Evolutionary conservation across 2,797 vertebrate genomes (phyloP).

Genomic region (Siniperca obscura): DNA sequence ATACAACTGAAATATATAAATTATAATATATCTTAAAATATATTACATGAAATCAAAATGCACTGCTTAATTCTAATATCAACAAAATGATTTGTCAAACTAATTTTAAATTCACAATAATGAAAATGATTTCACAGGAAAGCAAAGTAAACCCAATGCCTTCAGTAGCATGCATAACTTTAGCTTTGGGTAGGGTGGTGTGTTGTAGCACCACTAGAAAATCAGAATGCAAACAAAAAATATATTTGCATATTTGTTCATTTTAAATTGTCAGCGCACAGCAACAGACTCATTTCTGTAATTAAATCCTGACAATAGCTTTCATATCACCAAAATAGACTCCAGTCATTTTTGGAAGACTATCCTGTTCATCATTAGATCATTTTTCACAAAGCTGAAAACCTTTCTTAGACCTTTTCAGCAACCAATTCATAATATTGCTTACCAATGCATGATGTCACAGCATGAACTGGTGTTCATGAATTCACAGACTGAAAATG

Average conservation of each 20-base stretch:
- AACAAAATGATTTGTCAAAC: conserved; percentile 28
- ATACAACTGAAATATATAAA: conserved; percentile 49
- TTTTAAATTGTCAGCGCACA: conserved; percentile 43
- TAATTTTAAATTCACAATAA: conserved; percentile 38
- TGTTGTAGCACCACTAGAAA: conserved; percentile 41
- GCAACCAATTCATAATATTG: conserved; percentile 63
- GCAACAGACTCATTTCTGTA: conserved; percentile 24
- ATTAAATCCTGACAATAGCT: conserved; percentile 39
- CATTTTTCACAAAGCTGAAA: conserved; percentile 36
- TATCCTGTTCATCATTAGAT: conserved; percentile 21
- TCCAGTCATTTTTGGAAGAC: conserved; percentile 37
- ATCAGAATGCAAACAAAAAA: conserved; percentile 54
- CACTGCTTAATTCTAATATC: conserved; percentile 27
- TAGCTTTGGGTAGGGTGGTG: conserved; percentile 36
- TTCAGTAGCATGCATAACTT: conserved; percentile 61
- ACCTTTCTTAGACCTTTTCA: conserved; percentile 31
- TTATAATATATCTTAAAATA: conserved; percentile 42
- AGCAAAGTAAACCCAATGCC: conserved; percentile 41
- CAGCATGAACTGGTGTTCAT: conserved; percentile 33
- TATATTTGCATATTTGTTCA: conserved; percentile 74
- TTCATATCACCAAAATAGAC: conserved; percentile 54
- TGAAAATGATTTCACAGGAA: conserved; percentile 44
- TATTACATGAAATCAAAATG: conserved; percentile 52
- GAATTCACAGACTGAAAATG: conserved; percentile 71
- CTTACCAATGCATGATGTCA: conserved; percentile 57